These are phyloP conservation scores for Melitaea cinxia DNA, from an alignment of 1,140 invertebrate genomes.

Conservation along the genomic window DNA sequence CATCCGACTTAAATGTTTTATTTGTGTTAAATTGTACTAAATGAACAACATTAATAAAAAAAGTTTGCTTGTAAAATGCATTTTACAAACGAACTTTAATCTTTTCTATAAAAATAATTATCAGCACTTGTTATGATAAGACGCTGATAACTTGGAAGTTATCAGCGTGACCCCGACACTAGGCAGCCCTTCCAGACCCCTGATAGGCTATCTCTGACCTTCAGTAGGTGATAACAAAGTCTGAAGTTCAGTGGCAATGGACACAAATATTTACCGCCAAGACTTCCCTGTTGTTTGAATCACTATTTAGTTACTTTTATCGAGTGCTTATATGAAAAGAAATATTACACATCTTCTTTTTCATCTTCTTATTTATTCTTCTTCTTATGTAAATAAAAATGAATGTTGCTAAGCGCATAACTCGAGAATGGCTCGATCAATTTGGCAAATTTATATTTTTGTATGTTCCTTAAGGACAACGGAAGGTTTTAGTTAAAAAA, in stretches of 20 bases:
- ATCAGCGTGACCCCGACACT: conserved; percentile 14
- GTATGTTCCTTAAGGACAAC: too few species aligned
- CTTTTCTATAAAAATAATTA: neutral
- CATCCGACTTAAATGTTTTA: too few species aligned
- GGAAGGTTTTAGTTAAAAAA: too few species aligned
- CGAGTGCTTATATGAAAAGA: neutral
- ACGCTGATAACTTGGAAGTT: too few species aligned
- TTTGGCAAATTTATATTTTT: too few species aligned
- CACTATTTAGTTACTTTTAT: neutral
- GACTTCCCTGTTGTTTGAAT: neutral
- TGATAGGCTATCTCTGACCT: conserved; percentile 38
- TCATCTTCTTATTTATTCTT: too few species aligned
- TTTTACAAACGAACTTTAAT: neutral
- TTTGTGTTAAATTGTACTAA: too few species aligned
- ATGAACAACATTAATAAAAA: too few species aligned
- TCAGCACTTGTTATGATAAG: neutral
- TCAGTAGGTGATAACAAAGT: conserved; percentile 26
- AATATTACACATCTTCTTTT: too few species aligned
- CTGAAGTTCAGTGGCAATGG: conserved; percentile 30
- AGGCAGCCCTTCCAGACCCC: conserved; percentile 20
- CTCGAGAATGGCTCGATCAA: too few species aligned
- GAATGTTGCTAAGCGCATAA: too few species aligned
- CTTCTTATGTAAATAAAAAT: too few species aligned
- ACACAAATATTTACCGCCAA: conserved; percentile 17
- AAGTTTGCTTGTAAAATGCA: neutral